Conservation (phyloP, 2,797 vertebrate genomes). For the Falco rusticolus region DNA sequence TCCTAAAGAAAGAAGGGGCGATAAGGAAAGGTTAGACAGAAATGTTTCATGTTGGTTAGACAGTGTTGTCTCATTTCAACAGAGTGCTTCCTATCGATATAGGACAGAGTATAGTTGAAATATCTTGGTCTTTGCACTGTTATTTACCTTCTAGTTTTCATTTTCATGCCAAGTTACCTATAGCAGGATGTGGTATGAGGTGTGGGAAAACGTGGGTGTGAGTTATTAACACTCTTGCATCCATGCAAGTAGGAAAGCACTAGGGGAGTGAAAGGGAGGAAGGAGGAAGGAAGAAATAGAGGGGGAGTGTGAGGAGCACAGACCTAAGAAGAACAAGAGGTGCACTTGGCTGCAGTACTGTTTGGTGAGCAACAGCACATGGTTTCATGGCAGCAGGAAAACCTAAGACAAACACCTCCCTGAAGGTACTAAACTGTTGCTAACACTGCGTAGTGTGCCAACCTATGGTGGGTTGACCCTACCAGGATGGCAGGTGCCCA, state of each 20-base stretch:
- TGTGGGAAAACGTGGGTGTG: rapidly evolving
- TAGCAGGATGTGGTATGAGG: not conserved
- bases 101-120: not conserved
- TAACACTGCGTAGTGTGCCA: not conserved
- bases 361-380: not conserved
- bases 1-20: not conserved
- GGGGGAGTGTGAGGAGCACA: rapidly evolving
- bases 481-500: not conserved
- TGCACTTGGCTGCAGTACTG: not conserved
- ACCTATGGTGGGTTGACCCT: rapidly evolving
- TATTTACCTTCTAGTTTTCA: not conserved
- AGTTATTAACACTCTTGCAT: not conserved
- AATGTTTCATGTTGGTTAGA: not conserved
- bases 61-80: not conserved
- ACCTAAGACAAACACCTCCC: not conserved
- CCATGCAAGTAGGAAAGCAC: not conserved
- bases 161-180: not conserved
- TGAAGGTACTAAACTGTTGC: not conserved
- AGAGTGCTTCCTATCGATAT: not conserved
- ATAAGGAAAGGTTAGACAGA: not conserved
- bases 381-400: not conserved
- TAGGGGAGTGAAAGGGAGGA: not conserved
- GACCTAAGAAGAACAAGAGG: not conserved
- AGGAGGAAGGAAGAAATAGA: not conserved
- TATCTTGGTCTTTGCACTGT: not conserved